A percentile compares a stretch with the other conserved stretches of the same genome.
Conservation (phyloP, 2,888 invertebrate species). For the Diadegma fenestrale region DNA sequence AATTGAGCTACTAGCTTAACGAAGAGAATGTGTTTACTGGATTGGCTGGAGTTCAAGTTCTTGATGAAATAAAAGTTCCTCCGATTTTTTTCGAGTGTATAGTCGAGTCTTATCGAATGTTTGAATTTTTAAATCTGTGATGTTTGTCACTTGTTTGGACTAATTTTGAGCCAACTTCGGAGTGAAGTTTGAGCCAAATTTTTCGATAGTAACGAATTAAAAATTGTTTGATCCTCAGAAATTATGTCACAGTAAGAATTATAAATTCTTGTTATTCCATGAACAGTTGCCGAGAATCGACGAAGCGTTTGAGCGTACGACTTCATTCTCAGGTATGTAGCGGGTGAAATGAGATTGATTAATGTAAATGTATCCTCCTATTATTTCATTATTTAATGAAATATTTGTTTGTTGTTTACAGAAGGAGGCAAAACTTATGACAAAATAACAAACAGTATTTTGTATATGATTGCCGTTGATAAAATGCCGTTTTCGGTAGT, state of each 20-base stretch:
- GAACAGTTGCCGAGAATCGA: slow-evolving; percentile 28
- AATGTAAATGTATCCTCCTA: neutral
- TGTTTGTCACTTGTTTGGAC: neutral
- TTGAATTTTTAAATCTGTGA: too few species aligned
- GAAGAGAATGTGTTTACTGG: too few species aligned
- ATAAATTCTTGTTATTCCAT: neutral
- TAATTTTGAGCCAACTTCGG: neutral
- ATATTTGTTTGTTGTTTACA: neutral
- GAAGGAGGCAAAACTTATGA: neutral
- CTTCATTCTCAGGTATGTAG: slow-evolving; percentile 50
- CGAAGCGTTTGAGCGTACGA: slow-evolving; percentile 52
- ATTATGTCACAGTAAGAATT: neutral
- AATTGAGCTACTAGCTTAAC: too few species aligned
- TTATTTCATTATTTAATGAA: neutral
- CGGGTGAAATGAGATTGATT: neutral
- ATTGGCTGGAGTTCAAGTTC: too few species aligned
- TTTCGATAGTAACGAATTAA: neutral
- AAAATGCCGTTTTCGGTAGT: neutral
- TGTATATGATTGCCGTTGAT: neutral
- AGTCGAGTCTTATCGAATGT: too few species aligned
- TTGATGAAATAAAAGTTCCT: too few species aligned
- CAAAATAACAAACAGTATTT: neutral
- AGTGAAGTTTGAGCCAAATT: neutral
- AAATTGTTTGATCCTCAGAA: neutral
- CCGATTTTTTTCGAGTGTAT: too few species aligned